These are phyloP conservation scores for Rhea americana DNA, from an alignment of 2,113 vertebrate species.

Conservation along the genomic window DNA sequence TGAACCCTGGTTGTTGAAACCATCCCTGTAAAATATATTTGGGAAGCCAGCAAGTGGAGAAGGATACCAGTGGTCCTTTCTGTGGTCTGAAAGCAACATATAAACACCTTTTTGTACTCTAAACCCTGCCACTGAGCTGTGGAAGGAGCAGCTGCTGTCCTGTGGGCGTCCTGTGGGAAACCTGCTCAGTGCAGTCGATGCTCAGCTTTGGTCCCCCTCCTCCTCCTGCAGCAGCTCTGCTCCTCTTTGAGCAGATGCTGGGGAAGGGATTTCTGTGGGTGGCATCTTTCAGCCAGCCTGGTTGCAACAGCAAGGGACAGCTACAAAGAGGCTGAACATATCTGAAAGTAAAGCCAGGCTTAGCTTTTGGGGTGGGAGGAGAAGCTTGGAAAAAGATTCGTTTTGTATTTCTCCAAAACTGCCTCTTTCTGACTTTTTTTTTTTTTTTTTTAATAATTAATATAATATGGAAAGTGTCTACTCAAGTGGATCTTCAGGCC, in stretches of 20 bases:
- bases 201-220: background rate
- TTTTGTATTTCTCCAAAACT: background rate
- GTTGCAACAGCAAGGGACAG: too few relatives aligned
- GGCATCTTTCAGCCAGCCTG: conserved; percentile 6
- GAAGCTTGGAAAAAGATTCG: background rate
- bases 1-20: background rate
- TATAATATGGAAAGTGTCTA: background rate
- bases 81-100: background rate
- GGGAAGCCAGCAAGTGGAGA: background rate
- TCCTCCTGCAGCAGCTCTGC: background rate
- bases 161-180: background rate
- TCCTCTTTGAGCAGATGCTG: background rate
- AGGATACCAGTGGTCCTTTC: background rate
- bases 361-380: background rate
- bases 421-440: background rate
- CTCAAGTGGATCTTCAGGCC: background rate
- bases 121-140: background rate
- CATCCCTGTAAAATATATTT: background rate
- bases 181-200: background rate
- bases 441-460: background rate
- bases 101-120: background rate
- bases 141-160: background rate
- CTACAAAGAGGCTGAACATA: background rate
- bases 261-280: conserved; percentile 13
- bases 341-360: background rate